These are phyloP conservation scores for Micoletzkya japonica DNA, from an alignment of 2,888 invertebrate species.

Conservation along the genomic window DNA sequence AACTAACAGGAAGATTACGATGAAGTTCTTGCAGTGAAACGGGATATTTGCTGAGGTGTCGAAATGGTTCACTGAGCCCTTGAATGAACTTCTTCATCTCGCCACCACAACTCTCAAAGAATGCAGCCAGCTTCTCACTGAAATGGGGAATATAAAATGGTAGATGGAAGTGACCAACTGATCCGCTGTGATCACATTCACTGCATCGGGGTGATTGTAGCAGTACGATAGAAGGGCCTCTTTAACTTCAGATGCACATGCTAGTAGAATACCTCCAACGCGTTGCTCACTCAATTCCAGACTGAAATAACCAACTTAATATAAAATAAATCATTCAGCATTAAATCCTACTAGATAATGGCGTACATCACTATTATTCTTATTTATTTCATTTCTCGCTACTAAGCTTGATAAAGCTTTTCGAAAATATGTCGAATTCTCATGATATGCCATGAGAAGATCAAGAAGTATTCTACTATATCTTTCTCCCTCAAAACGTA, in stretches of 20 bases:
- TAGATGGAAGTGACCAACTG: neutral
- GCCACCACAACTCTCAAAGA: conserved; percentile 86
- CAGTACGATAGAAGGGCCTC: conserved; percentile 85
- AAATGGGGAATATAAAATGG: conserved; percentile 5
- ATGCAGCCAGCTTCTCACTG: conserved; percentile 62
- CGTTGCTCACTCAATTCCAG: conserved; percentile 73
- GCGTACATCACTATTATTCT: no score
- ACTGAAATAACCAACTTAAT: conserved; percentile 41
- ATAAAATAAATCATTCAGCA: neutral
- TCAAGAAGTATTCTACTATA: no score
- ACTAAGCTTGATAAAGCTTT: no score
- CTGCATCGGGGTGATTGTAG: conserved; percentile 89
- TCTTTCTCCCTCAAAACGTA: no score
- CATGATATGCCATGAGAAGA: no score
- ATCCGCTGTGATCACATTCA: conserved; percentile 87
- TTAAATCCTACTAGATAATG: no score
- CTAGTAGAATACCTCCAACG: conserved; percentile 87
- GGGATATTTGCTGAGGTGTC: conserved; percentile 90
- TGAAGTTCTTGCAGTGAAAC: conserved; percentile 84
- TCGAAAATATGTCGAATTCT: no score
- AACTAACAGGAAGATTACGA: conserved; percentile 79
- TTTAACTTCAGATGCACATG: conserved; percentile 72
- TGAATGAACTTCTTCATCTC: conserved; percentile 74
- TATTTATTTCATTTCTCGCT: no score
- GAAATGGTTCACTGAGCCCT: conserved; percentile 90